Base-by-base conservation (phyloP, 2,113 vertebrate genomes). In the Aphyosemion australe region DNA sequence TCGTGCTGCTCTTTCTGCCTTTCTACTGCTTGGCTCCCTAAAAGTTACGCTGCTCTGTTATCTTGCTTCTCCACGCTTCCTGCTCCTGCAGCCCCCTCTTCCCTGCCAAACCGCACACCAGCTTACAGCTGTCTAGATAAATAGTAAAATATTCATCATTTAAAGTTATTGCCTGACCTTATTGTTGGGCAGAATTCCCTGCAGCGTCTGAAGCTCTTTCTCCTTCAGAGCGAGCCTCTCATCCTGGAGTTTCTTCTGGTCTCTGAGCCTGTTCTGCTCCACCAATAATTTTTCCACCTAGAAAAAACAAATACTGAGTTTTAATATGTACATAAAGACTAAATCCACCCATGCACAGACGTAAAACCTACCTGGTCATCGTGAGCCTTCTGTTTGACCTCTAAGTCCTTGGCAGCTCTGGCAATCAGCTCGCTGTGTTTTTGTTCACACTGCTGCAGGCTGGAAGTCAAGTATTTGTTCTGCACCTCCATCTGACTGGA, bases 401-500 rank as follows among this genome's bases (percentile, higher is more conserved):
- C 76, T 6, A 76, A 72, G 2, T 83, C 76, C 12, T 47, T 68
- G 49, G 69, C 55, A n/a, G 79, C 73, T 4, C 86, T 50, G 0
- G 69, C 52, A 0, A 60, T 41, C 4, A 71, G 45, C 1, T 84
- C 75, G 0, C 11, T 73, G 42, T 41, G 69, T 14, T 0, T 56
- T 11, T 9, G 10, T 34, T 41, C 58, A 79, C 93, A 93, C 72
- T 84, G 69, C 65, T 68, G 14, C 15, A 86, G 54, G 2, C 78
- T 61, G 0, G 56, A 32, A 1, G 6, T 70, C 26, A 87, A 10
- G 6, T 79, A 62, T 1, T 15, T 43, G 71, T 90, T 91, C 10
- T 86, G 57, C 16, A 76, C 85, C 47, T 86, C 85, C 65, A 94
- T 80, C 21, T 14, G 16, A 42, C 70, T 90, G 78, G 92, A 95